Evolutionary conservation across 1,140 invertebrate species (phyloP).

Genomic region (Telenomus remus): DNA sequence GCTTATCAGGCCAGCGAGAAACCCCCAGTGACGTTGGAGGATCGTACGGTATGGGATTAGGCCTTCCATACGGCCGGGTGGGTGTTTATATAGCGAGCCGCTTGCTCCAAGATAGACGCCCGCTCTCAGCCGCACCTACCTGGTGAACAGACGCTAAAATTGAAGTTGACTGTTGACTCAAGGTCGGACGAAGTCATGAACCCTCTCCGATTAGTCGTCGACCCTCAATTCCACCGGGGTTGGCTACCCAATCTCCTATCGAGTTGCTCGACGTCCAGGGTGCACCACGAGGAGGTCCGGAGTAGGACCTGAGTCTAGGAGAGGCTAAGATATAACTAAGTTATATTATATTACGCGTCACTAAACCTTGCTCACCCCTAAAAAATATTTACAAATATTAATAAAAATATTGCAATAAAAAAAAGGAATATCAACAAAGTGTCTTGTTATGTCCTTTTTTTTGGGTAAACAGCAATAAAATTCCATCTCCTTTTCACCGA

Average conservation of each 20-base stretch:
- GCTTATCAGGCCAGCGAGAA: slow-evolving; percentile 1
- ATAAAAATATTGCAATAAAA: no score
- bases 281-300: background rate
- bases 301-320: background rate
- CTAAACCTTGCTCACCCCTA: background rate
- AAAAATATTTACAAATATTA: no score
- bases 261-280: background rate
- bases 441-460: no score
- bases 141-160: no score
- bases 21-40: background rate
- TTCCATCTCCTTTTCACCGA: no score
- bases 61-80: background rate
- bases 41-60: background rate
- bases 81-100: background rate
- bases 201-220: background rate
- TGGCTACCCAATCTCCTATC: background rate
- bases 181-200: no score
- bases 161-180: no score
- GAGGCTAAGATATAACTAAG: background rate
- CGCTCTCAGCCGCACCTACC: background rate
- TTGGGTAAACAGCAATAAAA: no score
- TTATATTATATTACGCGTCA: background rate
- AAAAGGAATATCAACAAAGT: no score
- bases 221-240: background rate
- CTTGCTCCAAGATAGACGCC: background rate